Evolutionary conservation across 2,888 invertebrate species (phyloP), one percentile per base, ranked within the genome.

Genomic region (Drosophila paracracens): DNA sequence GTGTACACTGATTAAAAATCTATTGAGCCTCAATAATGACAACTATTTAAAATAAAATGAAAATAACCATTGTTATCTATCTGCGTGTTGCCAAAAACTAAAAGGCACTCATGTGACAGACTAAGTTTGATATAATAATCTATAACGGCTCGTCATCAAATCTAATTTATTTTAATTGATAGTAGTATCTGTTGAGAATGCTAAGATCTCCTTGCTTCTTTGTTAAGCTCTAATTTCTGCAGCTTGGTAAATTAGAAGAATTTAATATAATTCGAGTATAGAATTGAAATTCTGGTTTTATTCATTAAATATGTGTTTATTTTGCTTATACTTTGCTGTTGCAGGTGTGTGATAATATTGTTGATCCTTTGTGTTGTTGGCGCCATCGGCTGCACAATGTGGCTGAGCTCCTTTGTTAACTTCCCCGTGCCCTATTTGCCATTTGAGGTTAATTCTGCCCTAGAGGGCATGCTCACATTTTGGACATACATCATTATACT

Each of bases 401-500:
- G 98, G 98, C 94, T 97, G 77, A 89, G 90, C 60, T 92, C 93
- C 35, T 93, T 92, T 85, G 82, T 89, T 69, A 93, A 94, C 65
- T 94, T 94, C 74, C 93, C 94, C 53, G 94, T 96, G 73, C 96
- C 96, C 38, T 97, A 96, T 93, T 94, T 96, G 70, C 95, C 96
- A 5, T 93, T 94, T 73, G 93, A 94, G 5, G 93, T 94, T 68
- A 95, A 95, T 86, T 95, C 96, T 0, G 94, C 94, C 33, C 94
- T 95, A 90, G 97, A 97, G 92, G 97, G 97, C 11, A 95, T 98
- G 90, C 94, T 98, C 63, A 97, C 97, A 81, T 99, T 99, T 94
- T 98, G 98, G 97, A 98, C 98, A 3, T 99, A 97, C 93, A 96
- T 99, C 79, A 99, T 99, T 91, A 97, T 99, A 81, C 95, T 98